Evolutionary conservation across 2,797 vertebrate genomes (phyloP), one percentile per base, ranked within the genome.

Genomic region (Botia kubotai): DNA sequence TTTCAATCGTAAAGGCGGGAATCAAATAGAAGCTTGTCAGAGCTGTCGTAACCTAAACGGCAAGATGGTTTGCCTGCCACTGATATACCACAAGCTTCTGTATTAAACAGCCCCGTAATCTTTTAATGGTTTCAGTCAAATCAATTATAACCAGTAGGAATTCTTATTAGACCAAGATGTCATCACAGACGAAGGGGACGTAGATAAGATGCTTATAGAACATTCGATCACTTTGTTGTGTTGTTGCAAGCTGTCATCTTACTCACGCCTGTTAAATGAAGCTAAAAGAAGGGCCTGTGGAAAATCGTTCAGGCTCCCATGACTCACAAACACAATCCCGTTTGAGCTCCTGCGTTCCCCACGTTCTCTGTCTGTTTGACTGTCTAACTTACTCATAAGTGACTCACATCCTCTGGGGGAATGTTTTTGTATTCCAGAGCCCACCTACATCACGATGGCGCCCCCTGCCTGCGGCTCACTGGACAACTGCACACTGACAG

Each of bases 381-480:
- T 82, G 26, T 80, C 63, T 72, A 69, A 72, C 66, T 82, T 82
- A 66, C 75, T 83, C 75, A 72, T 43, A 57, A 75, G 70, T 85
- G 81, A 77, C 82, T 87, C 55, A 85, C 69, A 53, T 71, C 77
- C n/a, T 69, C 23, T 50, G 29, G 65, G 75, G 80, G 53, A 77
- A 65, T 82, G 23, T 67, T 19, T 75, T 43, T 70, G 33, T 72
- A 16, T 82, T 69, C 19, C 87, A 97, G 96, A 97, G 85, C 96
- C 96, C 83, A 95, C 94, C 1, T 96, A 96, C 78, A 96, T 97
- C 88, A 97, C 96, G 62, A 95, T 97, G 89, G 94, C 93, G 85
- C 96, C 96, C 0, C 95, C 96, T 69, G 91, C 89, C 2, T 97
- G 96, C 75, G 91, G 92, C 85, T 84, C 86, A 72, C 82, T 95